Conservation (phyloP, 2,888 invertebrate species). For the Hofmannophila pseudospretella region DNA sequence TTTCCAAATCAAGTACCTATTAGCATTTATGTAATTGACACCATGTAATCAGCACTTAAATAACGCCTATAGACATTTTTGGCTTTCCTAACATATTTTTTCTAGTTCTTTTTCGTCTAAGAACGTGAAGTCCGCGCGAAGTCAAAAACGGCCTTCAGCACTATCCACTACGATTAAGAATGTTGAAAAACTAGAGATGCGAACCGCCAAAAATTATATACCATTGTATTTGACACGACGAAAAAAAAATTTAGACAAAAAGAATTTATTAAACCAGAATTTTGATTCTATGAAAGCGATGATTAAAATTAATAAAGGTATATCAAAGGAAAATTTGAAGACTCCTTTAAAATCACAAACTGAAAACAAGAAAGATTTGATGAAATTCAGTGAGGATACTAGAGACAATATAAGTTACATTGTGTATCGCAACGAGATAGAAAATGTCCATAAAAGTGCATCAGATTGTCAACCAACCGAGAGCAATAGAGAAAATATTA, state of each 20-base stretch:
- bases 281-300: slow-evolving; percentile 19
- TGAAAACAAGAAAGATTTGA: slow-evolving; percentile 34
- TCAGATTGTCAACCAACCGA: slow-evolving; percentile 20
- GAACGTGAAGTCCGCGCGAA: slow-evolving; percentile 26
- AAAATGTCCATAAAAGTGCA: slow-evolving; percentile 3
- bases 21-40: too few relatives aligned
- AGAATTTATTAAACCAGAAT: slow-evolving; percentile 23
- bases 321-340: slow-evolving; percentile 7
- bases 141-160: slow-evolving; percentile 24
- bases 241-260: slow-evolving; percentile 14
- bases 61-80: too few relatives aligned
- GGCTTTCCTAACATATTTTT: too few relatives aligned
- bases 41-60: too few relatives aligned
- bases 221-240: slow-evolving; percentile 35
- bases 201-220: slow-evolving; percentile 29
- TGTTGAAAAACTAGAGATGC: slow-evolving; percentile 14
- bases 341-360: slow-evolving; percentile 23
- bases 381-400: slow-evolving; percentile 32
- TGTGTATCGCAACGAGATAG: slow-evolving; percentile 40
- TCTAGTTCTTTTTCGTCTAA: slow-evolving; percentile 32
- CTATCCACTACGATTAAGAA: slow-evolving; percentile 17
- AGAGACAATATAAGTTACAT: slow-evolving; percentile 32
- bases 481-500: slow-evolving; percentile 19
- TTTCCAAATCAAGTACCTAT: too few relatives aligned
- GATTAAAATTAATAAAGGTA: slow-evolving; percentile 19